Evolutionary conservation across 2,888 invertebrate genomes (phyloP).

Genomic region (Parnassius orleans): DNA sequence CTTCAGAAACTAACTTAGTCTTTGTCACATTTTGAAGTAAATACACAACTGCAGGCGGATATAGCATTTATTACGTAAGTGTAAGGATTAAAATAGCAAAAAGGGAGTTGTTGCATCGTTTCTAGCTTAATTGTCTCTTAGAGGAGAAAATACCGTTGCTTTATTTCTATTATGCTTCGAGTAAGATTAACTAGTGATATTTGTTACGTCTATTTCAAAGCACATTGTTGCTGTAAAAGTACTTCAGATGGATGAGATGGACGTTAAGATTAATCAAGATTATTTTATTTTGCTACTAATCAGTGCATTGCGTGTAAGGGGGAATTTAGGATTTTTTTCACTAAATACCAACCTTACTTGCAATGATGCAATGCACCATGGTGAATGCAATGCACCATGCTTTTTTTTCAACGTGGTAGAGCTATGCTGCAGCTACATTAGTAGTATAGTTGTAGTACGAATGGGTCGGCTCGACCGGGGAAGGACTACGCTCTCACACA

Average conservation of each 20-base stretch:
- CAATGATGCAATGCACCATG: too few relatives aligned
- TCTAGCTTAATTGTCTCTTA: conserved; percentile 19
- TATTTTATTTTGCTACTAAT: not conserved
- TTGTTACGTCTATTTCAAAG: conserved; percentile 4
- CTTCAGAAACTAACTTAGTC: not conserved
- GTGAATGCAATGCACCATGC: too few relatives aligned
- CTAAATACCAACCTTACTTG: too few relatives aligned
- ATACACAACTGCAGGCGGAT: not conserved
- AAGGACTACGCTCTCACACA: too few relatives aligned
- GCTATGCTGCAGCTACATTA: too few relatives aligned
- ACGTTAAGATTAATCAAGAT: not conserved
- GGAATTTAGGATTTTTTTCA: too few relatives aligned
- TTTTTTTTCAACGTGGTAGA: too few relatives aligned
- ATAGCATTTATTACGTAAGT: not conserved
- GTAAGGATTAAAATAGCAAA: conserved; percentile 16
- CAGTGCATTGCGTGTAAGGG: too few relatives aligned
- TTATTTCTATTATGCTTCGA: conserved; percentile 20
- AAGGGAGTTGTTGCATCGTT: not conserved
- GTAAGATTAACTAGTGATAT: conserved; percentile 20
- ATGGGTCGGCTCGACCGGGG: too few relatives aligned
- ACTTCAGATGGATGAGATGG: not conserved
- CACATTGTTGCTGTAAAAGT: not conserved
- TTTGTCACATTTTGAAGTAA: conserved; percentile 3
- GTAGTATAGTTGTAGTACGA: too few relatives aligned
- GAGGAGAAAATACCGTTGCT: conserved; percentile 21